Evolutionary conservation across 2,888 invertebrate species (phyloP).

Genomic region (Sminthurinus aureus): DNA sequence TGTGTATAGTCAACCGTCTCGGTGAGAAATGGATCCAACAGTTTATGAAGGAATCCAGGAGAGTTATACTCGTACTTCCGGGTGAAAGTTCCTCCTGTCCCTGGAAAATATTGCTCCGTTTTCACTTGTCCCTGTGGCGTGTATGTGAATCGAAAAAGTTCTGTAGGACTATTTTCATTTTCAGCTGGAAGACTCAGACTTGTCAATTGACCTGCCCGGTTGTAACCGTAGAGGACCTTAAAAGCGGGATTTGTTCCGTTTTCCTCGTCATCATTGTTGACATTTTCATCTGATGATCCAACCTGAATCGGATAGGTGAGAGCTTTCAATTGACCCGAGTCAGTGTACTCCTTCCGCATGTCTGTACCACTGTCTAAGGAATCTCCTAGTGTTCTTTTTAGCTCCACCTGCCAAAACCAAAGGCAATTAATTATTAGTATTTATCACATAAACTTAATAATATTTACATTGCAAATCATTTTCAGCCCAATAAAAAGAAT

Average conservation of each 20-base stretch:
- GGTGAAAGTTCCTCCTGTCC: constrained; percentile 32
- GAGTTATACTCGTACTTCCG: constrained; percentile 44
- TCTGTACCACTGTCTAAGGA: too few relatives aligned
- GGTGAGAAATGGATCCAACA: constrained; percentile 48
- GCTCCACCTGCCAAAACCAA: not conserved
- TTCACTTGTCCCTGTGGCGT: constrained; percentile 16
- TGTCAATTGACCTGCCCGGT: constrained; percentile 8
- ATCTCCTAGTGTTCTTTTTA: not conserved
- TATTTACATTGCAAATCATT: too few relatives aligned
- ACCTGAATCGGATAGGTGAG: too few relatives aligned
- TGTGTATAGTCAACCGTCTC: constrained; percentile 49
- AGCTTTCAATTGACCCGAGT: not conserved
- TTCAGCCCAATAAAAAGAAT: too few relatives aligned
- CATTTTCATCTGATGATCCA: too few relatives aligned
- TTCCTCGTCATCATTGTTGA: not conserved
- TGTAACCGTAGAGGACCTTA: constrained; percentile 4
- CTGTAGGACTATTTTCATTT: not conserved
- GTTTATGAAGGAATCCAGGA: constrained; percentile 47
- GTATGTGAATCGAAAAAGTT: constrained; percentile 4
- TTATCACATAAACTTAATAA: too few relatives aligned
- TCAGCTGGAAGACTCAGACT: not conserved
- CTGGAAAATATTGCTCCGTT: constrained; percentile 26
- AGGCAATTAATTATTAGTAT: too few relatives aligned
- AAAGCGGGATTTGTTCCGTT: not conserved
- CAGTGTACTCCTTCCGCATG: not conserved